Evolutionary conservation across 2,888 invertebrate genomes (phyloP).

Genomic region (Biston stratarius): DNA sequence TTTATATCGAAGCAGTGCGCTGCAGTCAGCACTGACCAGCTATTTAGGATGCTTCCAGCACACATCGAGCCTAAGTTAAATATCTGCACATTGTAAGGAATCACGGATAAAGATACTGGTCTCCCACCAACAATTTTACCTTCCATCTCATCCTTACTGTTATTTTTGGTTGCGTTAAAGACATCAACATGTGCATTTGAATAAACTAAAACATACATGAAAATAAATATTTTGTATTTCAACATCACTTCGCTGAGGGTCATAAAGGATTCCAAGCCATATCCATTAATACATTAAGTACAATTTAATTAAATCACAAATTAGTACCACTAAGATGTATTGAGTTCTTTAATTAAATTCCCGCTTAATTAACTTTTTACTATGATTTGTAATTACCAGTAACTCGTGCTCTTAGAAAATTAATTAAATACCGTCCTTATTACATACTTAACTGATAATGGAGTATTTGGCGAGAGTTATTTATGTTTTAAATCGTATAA

Average conservation of each 20-base stretch:
- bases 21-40: constrained; percentile 67
- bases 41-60: constrained; percentile 66
- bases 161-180: not conserved
- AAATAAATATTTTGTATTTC: not conserved
- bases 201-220: constrained; percentile 7
- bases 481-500: not conserved
- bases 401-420: constrained; percentile 14
- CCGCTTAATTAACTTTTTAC: constrained; percentile 51
- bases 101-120: constrained; percentile 52
- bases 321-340: constrained; percentile 1
- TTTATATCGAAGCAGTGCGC: constrained; percentile 71
- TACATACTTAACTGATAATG: not conserved
- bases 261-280: not conserved
- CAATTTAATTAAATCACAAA: constrained; percentile 6
- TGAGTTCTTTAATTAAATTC: constrained; percentile 32
- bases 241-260: constrained; percentile 10
- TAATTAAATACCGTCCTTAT: constrained; percentile 9
- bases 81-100: constrained; percentile 64
- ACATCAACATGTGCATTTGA: constrained; percentile 6
- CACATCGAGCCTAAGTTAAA: constrained; percentile 66
- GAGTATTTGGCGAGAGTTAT: not conserved
- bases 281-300: constrained; percentile 1
- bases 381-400: constrained; percentile 37
- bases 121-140: constrained; percentile 65
- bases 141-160: constrained; percentile 19